Evolutionary conservation across 2,113 vertebrate species (phyloP), one percentile per base, ranked within the genome.

Genomic region (Rhinolophus ferrumequinum): DNA sequence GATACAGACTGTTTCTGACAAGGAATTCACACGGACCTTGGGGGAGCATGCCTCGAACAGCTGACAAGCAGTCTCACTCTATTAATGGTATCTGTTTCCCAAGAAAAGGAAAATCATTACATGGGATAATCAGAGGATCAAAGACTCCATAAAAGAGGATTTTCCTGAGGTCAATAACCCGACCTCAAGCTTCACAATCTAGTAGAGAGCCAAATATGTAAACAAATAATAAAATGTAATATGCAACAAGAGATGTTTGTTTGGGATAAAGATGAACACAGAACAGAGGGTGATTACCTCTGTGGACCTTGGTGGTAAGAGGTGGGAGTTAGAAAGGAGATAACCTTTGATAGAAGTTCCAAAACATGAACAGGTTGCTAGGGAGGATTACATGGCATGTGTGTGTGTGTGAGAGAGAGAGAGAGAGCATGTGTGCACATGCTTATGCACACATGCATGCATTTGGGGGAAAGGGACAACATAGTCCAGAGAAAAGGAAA

Each of bases 141-240:
- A 90, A 96, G 80, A 41, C 38, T 85, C 35, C n/a, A 92, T 11
- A 52, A 77, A 86, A 81, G 87, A 93, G 76, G 67, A 24, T 60
- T 66, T 85, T 91, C 76, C 77, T 50, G 35, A 95, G 67, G 64
- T 93, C 89, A 91, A 18, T 54, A 72, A 16, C 22, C 67, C 91
- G 56, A 94, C 58, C 64, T 80, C 35, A 73, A 62, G 44, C 62
- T 54, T 90, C 54, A 70, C 60, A 79, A 88, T 82, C 67, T 90
- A 82, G 80, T 6, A 85, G 73, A 85, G 12, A 83, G 12, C 22
- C 44, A 95, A 86, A 83, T 30, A 60, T 11, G 14, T 50, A 72
- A 85, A 96, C 60, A 90, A 93, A 56, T 69, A 92, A 95, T 91
- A 97, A 96, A 94, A 88, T 50, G n/a, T 62, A 92, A 88, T 81